A percentile compares a stretch with the other conserved stretches of the same genome.
These are phyloP conservation scores for Mamestra configurata DNA, from an alignment of 1,140 invertebrate species.

Conservation along the genomic window DNA sequence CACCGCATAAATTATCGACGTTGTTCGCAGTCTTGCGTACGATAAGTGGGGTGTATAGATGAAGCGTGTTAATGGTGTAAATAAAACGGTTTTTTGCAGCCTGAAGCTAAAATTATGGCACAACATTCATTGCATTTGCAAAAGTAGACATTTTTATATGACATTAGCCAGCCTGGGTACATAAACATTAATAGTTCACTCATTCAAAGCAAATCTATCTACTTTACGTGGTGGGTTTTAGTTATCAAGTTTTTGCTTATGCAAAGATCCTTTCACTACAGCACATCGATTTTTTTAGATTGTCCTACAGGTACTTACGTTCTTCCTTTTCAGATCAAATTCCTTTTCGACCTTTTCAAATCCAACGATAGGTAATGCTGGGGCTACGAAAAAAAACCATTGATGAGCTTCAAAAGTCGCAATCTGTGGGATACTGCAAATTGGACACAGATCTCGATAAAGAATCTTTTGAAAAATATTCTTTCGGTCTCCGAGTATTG, in stretches of 20 bases:
- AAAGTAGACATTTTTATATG: no score
- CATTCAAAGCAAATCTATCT: no score
- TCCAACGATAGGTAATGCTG: conserved; percentile 1
- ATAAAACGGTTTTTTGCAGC: not conserved
- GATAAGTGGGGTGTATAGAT: conserved; percentile 36
- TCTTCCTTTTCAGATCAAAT: conserved; percentile 1
- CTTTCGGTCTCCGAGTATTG: not conserved
- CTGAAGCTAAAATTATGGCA: not conserved
- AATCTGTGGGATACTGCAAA: conserved; percentile 25
- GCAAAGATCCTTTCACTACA: not conserved
- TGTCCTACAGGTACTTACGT: not conserved
- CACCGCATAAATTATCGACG: conserved; percentile 68
- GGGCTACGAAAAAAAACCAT: conserved; percentile 16
- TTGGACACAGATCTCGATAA: conserved; percentile 22
- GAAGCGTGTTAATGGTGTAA: conserved; percentile 41
- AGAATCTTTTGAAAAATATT: conserved; percentile 21
- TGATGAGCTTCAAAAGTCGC: conserved; percentile 24
- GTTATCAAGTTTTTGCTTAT: no score
- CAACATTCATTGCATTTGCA: no score
- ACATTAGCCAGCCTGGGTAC: no score
- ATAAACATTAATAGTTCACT: no score
- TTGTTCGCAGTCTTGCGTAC: conserved; percentile 52
- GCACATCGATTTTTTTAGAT: not conserved
- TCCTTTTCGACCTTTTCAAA: not conserved
- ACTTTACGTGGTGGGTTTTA: no score